phyloP scores from a whole-genome alignment of 2,797 vertebrate species.

The Threskiornis aethiopicus region DNA sequence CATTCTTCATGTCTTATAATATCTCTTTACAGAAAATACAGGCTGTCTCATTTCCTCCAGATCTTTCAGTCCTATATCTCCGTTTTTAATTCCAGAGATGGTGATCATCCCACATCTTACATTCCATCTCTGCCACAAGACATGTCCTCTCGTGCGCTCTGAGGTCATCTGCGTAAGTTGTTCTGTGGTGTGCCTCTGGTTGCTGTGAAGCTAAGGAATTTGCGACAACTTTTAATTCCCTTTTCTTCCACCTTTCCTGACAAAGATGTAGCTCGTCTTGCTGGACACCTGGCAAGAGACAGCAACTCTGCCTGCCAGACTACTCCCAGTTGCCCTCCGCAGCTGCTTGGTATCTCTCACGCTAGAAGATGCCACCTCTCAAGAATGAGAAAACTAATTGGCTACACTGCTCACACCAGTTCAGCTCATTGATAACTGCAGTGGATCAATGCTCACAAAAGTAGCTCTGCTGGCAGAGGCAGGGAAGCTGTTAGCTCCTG shows the following conservation, averaged over 20 bases:
- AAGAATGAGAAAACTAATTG: fast-evolving
- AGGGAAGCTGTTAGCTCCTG: background rate
- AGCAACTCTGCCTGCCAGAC: background rate
- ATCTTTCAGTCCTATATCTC: background rate
- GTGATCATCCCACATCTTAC: background rate
- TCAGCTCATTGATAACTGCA: background rate
- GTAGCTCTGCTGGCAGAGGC: background rate
- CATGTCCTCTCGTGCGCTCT: background rate
- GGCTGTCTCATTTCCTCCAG: background rate
- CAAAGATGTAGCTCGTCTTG: background rate
- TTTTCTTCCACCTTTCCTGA: background rate
- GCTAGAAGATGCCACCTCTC: background rate
- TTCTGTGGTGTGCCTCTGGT: background rate
- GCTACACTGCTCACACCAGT: background rate
- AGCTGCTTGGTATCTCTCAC: background rate
- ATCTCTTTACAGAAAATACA: background rate
- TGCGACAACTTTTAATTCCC: background rate
- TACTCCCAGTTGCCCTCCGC: background rate
- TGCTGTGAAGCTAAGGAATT: background rate
- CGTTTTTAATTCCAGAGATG: background rate
- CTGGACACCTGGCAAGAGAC: background rate
- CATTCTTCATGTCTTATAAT: background rate
- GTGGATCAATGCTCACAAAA: background rate
- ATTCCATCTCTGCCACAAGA: background rate
- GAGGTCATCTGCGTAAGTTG: background rate